Conservation (phyloP, 2,888 invertebrate species). For the Tenthredo livida region DNA sequence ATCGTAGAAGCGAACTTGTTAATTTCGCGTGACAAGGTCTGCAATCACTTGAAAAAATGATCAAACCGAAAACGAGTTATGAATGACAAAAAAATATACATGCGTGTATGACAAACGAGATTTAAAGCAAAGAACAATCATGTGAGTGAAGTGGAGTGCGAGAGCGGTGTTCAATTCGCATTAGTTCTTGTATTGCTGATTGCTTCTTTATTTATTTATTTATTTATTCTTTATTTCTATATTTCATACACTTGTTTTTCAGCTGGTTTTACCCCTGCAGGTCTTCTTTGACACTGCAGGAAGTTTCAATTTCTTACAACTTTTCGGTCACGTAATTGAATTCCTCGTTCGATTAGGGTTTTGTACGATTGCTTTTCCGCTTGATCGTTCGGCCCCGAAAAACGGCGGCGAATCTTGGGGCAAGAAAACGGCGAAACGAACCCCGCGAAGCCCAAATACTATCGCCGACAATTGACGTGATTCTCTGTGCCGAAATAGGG, state of each 20-base stretch:
- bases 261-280: no score
- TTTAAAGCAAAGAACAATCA: neutral
- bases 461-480: neutral
- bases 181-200: neutral
- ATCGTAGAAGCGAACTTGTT: constrained; percentile 40
- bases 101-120: constrained; percentile 9
- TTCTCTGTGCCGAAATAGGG: neutral
- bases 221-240: neutral
- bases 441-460: neutral
- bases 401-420: neutral
- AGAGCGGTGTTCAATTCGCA: neutral
- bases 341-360: neutral
- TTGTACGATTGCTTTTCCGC: neutral
- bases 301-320: neutral
- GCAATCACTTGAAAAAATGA: constrained; percentile 29
- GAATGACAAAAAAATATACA: neutral
- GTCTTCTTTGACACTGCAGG: no score
- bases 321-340: constrained; percentile 11
- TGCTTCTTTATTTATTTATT: no score
- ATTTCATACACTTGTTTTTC: neutral
- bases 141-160: neutral
- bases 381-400: neutral
- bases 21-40: constrained; percentile 32
- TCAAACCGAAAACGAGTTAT: neutral
- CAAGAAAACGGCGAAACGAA: neutral